Percentiles rank a stretch among this genome's conserved stretches.
Conservation (phyloP, 2,113 vertebrate genomes). For the Trogon melanurus region DNA sequence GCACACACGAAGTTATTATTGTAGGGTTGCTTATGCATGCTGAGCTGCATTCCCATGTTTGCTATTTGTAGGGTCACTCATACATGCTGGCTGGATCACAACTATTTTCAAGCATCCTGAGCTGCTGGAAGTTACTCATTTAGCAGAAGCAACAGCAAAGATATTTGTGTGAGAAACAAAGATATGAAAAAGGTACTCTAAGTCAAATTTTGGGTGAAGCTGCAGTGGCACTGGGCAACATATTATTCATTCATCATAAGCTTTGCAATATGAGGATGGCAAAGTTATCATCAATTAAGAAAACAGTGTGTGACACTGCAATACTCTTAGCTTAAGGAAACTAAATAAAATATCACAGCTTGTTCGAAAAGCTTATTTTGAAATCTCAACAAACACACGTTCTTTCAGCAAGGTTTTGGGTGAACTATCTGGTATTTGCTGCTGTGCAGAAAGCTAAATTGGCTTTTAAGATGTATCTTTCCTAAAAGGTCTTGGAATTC, state of each 20-base stretch:
- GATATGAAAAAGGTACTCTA: conserved; percentile 2
- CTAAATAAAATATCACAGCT: conserved; percentile 53
- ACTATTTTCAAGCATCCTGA: conserved; percentile 54
- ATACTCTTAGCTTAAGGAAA: conserved; percentile 57
- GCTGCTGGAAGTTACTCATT: conserved; percentile 52
- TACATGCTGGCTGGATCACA: conserved; percentile 54
- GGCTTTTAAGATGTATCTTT: conserved; percentile 29
- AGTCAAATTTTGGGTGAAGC: conserved; percentile 30
- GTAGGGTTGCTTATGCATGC: conserved; percentile 41
- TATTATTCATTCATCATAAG: conserved; percentile 40
- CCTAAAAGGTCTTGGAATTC: neutral
- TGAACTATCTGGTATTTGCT: conserved; percentile 11
- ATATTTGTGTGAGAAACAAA: conserved; percentile 47
- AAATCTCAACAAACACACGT: conserved; percentile 33
- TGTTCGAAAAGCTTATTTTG: conserved; percentile 52
- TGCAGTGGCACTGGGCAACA: neutral
- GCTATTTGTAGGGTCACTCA: conserved; percentile 57
- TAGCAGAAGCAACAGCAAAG: conserved; percentile 50
- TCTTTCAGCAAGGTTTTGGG: conserved; percentile 25
- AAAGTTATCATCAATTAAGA: conserved; percentile 60
- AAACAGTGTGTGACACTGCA: conserved; percentile 50
- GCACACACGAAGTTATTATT: conserved; percentile 20
- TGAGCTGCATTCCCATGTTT: conserved; percentile 36
- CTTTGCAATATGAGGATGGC: conserved; percentile 1
- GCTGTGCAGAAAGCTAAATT: conserved; percentile 1